Conservation (phyloP, 2,113 vertebrate genomes). For the Canis aureus region DNA sequence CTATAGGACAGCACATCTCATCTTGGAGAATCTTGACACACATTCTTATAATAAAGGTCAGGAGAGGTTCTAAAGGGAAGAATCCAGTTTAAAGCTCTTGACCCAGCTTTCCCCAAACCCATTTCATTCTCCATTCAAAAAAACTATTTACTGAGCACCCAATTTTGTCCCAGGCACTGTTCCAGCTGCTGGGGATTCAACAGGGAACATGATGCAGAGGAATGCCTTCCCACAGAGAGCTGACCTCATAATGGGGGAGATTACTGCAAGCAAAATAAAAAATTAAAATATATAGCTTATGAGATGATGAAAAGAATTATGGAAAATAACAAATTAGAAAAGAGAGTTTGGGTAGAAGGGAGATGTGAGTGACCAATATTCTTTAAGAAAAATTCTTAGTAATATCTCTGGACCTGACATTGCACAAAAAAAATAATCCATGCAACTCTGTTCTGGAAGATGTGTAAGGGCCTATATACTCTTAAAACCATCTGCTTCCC, state of each 20-base stretch:
- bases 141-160: not conserved
- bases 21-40: rapidly evolving
- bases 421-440: not conserved
- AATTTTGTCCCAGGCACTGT: not conserved
- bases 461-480: not conserved
- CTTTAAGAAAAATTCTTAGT: not conserved
- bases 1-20: rapidly evolving
- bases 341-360: not conserved
- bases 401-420: not conserved
- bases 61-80: not conserved
- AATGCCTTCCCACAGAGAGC: not conserved
- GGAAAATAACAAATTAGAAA: no score
- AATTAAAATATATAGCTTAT: not conserved
- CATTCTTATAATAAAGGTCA: not conserved
- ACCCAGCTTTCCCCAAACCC: not conserved
- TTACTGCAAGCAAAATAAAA: not conserved
- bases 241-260: not conserved
- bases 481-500: no score
- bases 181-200: not conserved
- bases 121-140: not conserved
- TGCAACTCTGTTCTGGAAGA: not conserved
- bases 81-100: not conserved
- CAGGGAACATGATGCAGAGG: not conserved
- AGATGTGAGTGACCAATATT: not conserved
- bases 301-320: not conserved